Evolutionary conservation across 1,140 invertebrate genomes (phyloP).

Genomic region (Heterodera schachtii): DNA sequence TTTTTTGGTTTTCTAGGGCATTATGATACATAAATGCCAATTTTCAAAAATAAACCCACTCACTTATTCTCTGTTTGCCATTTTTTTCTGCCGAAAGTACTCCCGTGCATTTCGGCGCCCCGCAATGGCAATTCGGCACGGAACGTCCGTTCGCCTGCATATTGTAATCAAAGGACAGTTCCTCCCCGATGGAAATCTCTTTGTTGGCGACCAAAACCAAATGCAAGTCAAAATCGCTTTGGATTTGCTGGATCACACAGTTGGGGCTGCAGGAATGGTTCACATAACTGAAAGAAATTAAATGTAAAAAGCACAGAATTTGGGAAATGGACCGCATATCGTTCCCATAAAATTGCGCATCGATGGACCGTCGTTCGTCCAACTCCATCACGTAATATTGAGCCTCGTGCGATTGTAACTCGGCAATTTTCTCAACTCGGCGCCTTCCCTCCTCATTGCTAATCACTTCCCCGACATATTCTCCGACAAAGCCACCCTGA

Average conservation of each 20-base stretch:
- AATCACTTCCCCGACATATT: slow-evolving; percentile 39
- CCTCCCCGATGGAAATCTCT: slow-evolving; percentile 35
- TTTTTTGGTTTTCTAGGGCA: too few relatives aligned
- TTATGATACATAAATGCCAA: too few relatives aligned
- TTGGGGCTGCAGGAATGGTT: slow-evolving; percentile 41
- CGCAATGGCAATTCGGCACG: slow-evolving; percentile 32
- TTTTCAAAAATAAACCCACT: not conserved
- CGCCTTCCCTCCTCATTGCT: slow-evolving; percentile 23
- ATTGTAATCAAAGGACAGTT: slow-evolving; percentile 43
- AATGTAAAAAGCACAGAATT: not conserved
- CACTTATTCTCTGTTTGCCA: not conserved
- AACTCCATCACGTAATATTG: slow-evolving; percentile 45
- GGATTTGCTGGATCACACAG: slow-evolving; percentile 24
- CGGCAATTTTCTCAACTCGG: slow-evolving; percentile 29
- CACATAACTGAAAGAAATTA: slow-evolving; percentile 28
- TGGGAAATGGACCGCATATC: slow-evolving; percentile 17
- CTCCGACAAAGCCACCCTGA: slow-evolving; percentile 36
- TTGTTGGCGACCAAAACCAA: slow-evolving; percentile 30
- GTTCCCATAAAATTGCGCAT: slow-evolving; percentile 40
- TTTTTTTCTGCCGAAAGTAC: slow-evolving; percentile 31
- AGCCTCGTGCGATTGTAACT: slow-evolving; percentile 31
- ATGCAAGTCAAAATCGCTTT: slow-evolving; percentile 37
- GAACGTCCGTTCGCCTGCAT: slow-evolving; percentile 25
- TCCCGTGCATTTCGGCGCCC: slow-evolving; percentile 28
- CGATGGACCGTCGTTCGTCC: slow-evolving; percentile 29